Conservation (phyloP, 1,140 invertebrate species). For the Gonioctena quinquepunctata region DNA sequence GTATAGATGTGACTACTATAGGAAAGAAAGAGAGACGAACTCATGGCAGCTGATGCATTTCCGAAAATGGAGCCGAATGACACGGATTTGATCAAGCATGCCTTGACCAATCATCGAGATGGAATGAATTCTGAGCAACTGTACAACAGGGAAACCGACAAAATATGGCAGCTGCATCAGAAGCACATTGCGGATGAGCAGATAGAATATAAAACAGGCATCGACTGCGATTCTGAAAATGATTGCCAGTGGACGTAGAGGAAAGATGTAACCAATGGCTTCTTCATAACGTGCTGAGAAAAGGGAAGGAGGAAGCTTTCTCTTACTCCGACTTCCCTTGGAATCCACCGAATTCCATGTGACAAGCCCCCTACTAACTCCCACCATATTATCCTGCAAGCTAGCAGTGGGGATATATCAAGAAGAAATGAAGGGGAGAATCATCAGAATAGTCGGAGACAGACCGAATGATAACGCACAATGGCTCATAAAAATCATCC, state of each 20-base stretch:
- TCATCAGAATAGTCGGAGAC: constrained; percentile 68
- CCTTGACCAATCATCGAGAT: too few species aligned
- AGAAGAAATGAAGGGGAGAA: constrained; percentile 68
- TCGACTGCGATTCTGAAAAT: too few species aligned
- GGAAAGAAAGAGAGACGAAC: constrained; percentile 39
- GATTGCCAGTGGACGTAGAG: too few species aligned
- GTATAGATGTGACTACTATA: constrained; percentile 68
- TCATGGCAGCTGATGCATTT: constrained; percentile 37
- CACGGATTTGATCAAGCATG: constrained; percentile 11
- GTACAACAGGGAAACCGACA: too few species aligned
- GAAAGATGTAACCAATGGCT: too few species aligned
- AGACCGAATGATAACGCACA: constrained; percentile 60
- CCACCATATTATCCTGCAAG: constrained; percentile 64
- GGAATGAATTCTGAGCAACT: too few species aligned
- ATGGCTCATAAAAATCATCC: constrained; percentile 62
- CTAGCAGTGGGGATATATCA: constrained; percentile 70
- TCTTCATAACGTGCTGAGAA: too few species aligned
- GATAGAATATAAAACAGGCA: too few species aligned
- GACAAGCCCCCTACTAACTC: constrained; percentile 63
- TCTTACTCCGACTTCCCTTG: constrained; percentile 64
- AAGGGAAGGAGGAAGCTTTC: constrained; percentile 71
- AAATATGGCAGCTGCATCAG: too few species aligned
- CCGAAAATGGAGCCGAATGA: constrained; percentile 38
- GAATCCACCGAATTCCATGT: constrained; percentile 61
- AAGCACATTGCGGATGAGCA: too few species aligned